Evolutionary conservation across 2,797 vertebrate genomes (phyloP).

Genomic region (Phrynocephalus guinanensis): DNA sequence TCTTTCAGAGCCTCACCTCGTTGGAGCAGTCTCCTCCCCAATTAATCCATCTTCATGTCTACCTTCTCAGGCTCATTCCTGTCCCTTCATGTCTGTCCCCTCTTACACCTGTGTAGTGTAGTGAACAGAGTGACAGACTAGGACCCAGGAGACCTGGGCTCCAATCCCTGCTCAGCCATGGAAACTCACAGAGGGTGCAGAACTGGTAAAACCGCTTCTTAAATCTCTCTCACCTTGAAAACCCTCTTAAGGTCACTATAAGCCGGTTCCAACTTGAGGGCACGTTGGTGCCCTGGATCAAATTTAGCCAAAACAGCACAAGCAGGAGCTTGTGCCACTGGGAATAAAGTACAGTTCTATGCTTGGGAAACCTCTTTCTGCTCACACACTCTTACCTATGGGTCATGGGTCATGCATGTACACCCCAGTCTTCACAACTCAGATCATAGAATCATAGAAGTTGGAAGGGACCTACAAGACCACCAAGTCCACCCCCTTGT

Average conservation of each 20-base stretch:
- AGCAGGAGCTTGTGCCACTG: background rate
- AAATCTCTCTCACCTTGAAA: no score
- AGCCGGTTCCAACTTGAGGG: no score
- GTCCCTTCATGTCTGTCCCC: constrained; percentile 26
- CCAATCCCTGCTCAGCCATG: no score
- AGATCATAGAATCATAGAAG: background rate
- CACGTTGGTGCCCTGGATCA: background rate
- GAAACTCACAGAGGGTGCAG: no score
- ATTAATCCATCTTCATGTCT: constrained; percentile 4
- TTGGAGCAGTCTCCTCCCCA: background rate
- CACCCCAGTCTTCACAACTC: background rate
- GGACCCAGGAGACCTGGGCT: no score
- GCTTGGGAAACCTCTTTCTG: background rate
- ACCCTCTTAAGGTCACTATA: no score
- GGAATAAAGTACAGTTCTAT: background rate
- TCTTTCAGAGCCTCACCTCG: constrained; percentile 11
- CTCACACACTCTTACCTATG: background rate
- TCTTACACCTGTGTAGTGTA: background rate
- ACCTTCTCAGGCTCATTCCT: constrained; percentile 2
- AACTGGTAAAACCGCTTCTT: no score
- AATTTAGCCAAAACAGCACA: constrained; percentile 16
- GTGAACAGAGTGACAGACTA: no score
- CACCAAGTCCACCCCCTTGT: no score
- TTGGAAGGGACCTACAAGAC: no score
- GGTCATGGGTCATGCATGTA: background rate